phyloP scores from a whole-genome alignment of 2,888 invertebrate species.

The Heliconius hortense region DNA sequence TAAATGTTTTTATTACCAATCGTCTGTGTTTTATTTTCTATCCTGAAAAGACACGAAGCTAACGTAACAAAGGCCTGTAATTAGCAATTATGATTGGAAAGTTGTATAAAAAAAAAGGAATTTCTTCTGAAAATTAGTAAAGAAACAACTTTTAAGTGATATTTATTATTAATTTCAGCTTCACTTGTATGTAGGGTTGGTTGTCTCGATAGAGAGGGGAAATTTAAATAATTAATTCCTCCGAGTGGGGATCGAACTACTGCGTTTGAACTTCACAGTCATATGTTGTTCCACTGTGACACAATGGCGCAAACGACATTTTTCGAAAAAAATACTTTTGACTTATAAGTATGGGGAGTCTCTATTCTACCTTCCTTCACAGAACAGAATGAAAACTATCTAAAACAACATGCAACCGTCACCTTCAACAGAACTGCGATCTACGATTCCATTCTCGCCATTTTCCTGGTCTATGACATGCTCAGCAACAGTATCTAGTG shows the following conservation, averaged over 20 bases:
- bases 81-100: slow-evolving; percentile 2
- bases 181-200: no score
- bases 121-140: slow-evolving; percentile 1
- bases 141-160: neutral
- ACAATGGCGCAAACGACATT: no score
- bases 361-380: no score
- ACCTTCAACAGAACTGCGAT: slow-evolving; percentile 70
- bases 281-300: no score
- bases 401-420: slow-evolving; percentile 19
- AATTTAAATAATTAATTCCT: no score
- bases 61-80: neutral
- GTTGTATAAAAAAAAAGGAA: neutral
- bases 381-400: neutral
- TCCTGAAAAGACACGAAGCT: neutral
- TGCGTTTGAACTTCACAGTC: no score
- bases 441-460: slow-evolving; percentile 63
- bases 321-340: neutral
- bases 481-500: slow-evolving; percentile 65
- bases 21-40: neutral
- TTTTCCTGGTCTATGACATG: slow-evolving; percentile 65
- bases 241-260: no score
- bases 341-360: no score
- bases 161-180: neutral
- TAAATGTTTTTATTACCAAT: slow-evolving; percentile 11
- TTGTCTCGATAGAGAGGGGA: no score